phyloP scores from a whole-genome alignment of 1,140 invertebrate genomes.

The Tetragnatha versicolor region DNA sequence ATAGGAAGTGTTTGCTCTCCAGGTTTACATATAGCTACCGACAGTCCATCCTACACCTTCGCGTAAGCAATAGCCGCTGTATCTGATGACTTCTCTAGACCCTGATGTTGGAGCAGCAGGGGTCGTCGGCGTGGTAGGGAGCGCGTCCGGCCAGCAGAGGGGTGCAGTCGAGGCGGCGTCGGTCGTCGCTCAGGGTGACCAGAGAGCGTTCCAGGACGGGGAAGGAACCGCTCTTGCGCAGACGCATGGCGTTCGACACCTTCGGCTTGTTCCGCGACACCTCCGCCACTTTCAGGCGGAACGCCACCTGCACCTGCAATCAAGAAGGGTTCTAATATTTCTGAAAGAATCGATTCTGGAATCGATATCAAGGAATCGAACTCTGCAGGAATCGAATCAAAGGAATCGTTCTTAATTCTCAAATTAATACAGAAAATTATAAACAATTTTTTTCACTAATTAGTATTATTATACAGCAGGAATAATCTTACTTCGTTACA shows the following conservation, averaged over 20 bases:
- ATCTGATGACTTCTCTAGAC: neutral
- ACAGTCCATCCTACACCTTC: no score
- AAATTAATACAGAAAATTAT: no score
- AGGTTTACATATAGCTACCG: no score
- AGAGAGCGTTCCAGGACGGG: constrained; percentile 22
- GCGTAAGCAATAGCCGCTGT: no score
- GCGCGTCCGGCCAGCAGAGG: constrained; percentile 14
- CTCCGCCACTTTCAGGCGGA: constrained; percentile 15
- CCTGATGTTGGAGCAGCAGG: constrained; percentile 45
- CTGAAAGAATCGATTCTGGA: no score
- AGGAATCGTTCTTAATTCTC: neutral
- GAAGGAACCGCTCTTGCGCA: constrained; percentile 44
- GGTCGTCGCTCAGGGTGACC: constrained; percentile 23
- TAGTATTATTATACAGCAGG: neutral
- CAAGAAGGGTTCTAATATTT: neutral
- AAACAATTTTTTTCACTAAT: no score
- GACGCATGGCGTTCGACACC: constrained; percentile 9
- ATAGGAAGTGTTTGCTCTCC: no score
- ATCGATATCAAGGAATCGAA: neutral
- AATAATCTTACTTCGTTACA: neutral
- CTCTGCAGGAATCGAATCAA: neutral
- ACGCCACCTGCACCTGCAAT: constrained; percentile 2
- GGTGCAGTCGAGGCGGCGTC: constrained; percentile 22
- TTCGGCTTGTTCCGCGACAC: constrained; percentile 6
- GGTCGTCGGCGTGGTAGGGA: constrained; percentile 39